phyloP scores from a whole-genome alignment of 2,888 invertebrate genomes.

The Carabus problematicus region DNA sequence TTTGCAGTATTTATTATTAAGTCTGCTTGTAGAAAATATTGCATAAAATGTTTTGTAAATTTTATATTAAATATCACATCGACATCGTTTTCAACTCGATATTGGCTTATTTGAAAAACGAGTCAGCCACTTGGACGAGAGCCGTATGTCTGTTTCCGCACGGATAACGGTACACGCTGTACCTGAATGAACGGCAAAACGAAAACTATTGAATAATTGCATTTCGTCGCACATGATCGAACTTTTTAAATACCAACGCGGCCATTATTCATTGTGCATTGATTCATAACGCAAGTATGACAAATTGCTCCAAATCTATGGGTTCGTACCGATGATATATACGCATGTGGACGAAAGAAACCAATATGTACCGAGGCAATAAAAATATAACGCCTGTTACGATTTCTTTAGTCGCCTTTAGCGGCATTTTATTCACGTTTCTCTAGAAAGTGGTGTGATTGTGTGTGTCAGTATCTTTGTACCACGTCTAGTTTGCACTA shows the following conservation, averaged over 20 bases:
- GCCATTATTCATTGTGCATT: constrained; percentile 19
- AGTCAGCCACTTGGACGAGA: too few relatives aligned
- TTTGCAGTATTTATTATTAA: too few relatives aligned
- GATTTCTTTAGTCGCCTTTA: neutral
- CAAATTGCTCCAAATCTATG: constrained; percentile 37
- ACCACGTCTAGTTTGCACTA: too few relatives aligned
- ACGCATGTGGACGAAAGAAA: too few relatives aligned
- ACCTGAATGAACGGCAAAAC: constrained; percentile 3
- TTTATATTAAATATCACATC: too few relatives aligned
- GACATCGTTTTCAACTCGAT: too few relatives aligned
- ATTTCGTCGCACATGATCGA: constrained; percentile 37
- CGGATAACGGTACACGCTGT: neutral
- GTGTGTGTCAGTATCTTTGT: neutral
- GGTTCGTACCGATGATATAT: neutral
- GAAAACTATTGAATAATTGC: constrained; percentile 33
- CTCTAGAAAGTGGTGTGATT: neutral
- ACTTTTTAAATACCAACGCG: constrained; percentile 32
- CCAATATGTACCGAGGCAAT: neutral
- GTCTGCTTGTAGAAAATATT: too few relatives aligned
- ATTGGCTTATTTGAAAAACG: too few relatives aligned
- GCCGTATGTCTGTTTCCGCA: too few relatives aligned
- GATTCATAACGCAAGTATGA: constrained; percentile 22
- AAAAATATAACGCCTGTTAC: constrained; percentile 25
- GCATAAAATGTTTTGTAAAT: too few relatives aligned
- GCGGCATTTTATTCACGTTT: neutral